Evolutionary conservation across 2,113 vertebrate species (phyloP), one percentile per base, ranked within the genome.

Genomic region (Patagioenas fasciata): DNA sequence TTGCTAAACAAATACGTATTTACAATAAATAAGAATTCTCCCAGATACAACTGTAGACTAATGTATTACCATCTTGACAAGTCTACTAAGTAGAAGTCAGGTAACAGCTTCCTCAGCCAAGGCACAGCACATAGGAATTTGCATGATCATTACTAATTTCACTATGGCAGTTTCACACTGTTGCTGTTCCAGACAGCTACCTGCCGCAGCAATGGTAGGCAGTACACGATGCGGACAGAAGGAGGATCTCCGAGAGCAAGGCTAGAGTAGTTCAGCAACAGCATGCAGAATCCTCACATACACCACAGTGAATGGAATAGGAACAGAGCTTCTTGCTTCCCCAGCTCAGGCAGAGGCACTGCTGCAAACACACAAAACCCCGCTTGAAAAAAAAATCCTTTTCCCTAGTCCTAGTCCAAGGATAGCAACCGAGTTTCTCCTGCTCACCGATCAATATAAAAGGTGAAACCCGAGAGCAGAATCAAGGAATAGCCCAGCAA

Each of bases 131-230:
- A 7, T 42, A 53, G 86, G 70, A 38, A 91, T 50, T 60, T 44
- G 93, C 94, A 80, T 3, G 78, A 71, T 86, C 91, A 66, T 51
- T 73, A 65, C 80, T 38, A 34, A 56, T 91, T 48, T 79, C 89
- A 53, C 34, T 10, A 65, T 36, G 93, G 95, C 96, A 85, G 82
- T 47, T 23, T 7, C 82, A 69, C 21, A 48, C 88, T 83, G 82
- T 44, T 80, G 92, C 91, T 44, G 92, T 26, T 66, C 56, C 82
- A 54, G 65, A 50, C 71, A 66, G 69, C 83, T 89, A 95, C 95
- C 95, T 97, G 96, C 94, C 83, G 94, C 95, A 95, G 93, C 89
- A 67, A 89, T 38, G 86, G 32, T 74, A 54, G 91, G 89, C 95
- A 79, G 53, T 0, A 17, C 91, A 29, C 72, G 26, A 81, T 72